phyloP scores from a whole-genome alignment of 1,140 invertebrate genomes.

The Drosophila kepulauana region DNA sequence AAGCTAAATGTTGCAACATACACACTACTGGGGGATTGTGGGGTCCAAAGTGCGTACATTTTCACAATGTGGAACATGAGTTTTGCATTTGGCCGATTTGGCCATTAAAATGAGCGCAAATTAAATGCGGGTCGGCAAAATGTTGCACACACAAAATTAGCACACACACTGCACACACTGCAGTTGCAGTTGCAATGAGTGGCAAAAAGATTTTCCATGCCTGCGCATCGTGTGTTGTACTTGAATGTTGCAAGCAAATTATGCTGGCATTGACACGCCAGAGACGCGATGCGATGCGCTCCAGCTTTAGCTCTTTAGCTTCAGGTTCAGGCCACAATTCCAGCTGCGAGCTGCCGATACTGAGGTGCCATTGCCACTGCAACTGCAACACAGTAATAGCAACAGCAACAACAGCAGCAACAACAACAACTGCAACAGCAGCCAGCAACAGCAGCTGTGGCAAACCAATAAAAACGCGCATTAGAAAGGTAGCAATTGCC shows the following conservation, averaged over 20 bases:
- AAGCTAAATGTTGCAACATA: constrained; percentile 47
- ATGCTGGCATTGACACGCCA: constrained; percentile 76
- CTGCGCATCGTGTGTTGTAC: constrained; percentile 59
- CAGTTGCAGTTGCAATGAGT: constrained; percentile 6
- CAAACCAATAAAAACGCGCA: constrained; percentile 76
- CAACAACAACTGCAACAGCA: constrained; percentile 10
- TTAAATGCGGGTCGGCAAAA: constrained; percentile 76
- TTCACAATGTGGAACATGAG: constrained; percentile 67
- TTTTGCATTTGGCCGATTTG: constrained; percentile 69
- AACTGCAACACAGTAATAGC: constrained; percentile 15
- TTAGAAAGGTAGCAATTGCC: constrained; percentile 81
- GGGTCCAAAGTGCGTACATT: constrained; percentile 70
- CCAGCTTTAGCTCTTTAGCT: constrained; percentile 13
- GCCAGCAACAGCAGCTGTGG: constrained; percentile 50
- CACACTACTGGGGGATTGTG: constrained; percentile 11
- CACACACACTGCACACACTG: constrained; percentile 49
- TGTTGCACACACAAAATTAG: constrained; percentile 69
- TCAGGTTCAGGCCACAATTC: constrained; percentile 36
- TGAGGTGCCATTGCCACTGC: constrained; percentile 39
- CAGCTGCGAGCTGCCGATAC: constrained; percentile 47
- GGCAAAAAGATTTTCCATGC: constrained; percentile 31
- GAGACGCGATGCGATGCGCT: constrained; percentile 10
- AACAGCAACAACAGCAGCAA: constrained; percentile 9
- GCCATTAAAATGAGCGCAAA: constrained; percentile 76
- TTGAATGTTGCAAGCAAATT: constrained; percentile 75